phyloP scores from a whole-genome alignment of 2,888 invertebrate genomes.

The Capitulum mitella region DNA sequence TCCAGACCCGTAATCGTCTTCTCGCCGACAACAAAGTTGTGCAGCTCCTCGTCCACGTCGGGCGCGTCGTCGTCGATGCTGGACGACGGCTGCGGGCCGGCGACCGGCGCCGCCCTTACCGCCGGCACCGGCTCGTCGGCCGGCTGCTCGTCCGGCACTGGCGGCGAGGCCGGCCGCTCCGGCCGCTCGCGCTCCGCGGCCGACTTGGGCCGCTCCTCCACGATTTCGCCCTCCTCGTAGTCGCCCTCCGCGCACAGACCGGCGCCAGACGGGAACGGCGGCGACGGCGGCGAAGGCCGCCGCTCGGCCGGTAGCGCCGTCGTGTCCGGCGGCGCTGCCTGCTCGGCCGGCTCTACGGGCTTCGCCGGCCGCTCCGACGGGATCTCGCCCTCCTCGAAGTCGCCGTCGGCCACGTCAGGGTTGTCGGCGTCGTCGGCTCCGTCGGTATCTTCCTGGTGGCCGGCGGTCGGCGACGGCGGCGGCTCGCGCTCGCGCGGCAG shows the following conservation, averaged over 20 bases:
- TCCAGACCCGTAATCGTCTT: slow-evolving; percentile 28
- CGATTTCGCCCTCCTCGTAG: slow-evolving; percentile 17
- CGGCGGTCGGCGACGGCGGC: too few relatives aligned
- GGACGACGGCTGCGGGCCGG: background rate
- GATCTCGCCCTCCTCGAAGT: slow-evolving; percentile 29
- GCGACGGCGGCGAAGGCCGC: background rate
- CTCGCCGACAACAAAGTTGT: slow-evolving; percentile 5
- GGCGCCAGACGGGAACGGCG: background rate
- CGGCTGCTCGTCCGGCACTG: background rate
- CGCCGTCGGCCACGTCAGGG: slow-evolving; percentile 28
- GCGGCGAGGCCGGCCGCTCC: slow-evolving; percentile 15
- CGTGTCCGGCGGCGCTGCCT: background rate
- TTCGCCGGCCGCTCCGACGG: background rate
- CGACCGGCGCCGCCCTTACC: background rate
- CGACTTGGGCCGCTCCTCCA: background rate
- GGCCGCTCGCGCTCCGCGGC: slow-evolving; percentile 30
- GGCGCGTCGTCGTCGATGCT: background rate
- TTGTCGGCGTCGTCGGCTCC: background rate
- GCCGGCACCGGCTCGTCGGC: background rate
- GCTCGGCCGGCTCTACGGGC: too few relatives aligned
- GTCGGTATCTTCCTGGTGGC: too few relatives aligned
- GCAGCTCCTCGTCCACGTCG: background rate
- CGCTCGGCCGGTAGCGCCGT: background rate
- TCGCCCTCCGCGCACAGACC: background rate
- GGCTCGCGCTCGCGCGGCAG: slow-evolving; percentile 31